phyloP scores from a whole-genome alignment of 2,113 vertebrate species.

The Oreocharis arfaki region DNA sequence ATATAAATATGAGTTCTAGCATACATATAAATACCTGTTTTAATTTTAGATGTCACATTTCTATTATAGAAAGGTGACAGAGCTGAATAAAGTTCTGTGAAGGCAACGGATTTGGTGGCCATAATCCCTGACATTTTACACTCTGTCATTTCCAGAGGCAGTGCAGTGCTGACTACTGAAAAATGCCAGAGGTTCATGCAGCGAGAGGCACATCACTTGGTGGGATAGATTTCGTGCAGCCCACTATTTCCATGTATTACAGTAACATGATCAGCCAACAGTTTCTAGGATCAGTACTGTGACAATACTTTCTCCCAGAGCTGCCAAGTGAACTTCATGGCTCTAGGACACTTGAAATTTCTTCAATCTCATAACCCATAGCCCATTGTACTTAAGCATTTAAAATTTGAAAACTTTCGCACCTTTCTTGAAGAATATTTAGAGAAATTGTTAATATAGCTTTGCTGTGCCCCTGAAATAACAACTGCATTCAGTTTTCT shows the following conservation, averaged over 20 bases:
- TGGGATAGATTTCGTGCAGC: constrained; percentile 55
- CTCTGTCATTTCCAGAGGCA: constrained; percentile 14
- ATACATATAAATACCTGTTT: neutral
- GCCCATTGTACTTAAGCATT: neutral
- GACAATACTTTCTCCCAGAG: neutral
- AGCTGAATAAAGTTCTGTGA: constrained; percentile 1
- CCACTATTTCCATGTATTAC: neutral
- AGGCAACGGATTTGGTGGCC: neutral
- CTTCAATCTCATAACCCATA: neutral
- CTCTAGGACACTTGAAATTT: neutral
- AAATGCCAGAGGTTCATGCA: neutral
- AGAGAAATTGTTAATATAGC: neutral
- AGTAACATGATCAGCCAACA: constrained; percentile 4
- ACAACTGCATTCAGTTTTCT: neutral
- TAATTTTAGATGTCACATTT: constrained; percentile 8
- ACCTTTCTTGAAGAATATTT: neutral
- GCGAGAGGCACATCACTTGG: neutral
- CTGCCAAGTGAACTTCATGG: neutral
- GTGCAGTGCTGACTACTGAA: constrained; percentile 5
- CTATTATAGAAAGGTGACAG: constrained; percentile 19
- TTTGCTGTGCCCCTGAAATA: neutral
- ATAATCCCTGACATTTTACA: constrained; percentile 43
- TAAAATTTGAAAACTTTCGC: neutral
- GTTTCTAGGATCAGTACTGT: neutral
- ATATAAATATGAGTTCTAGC: neutral